phyloP scores from a whole-genome alignment of 92 coral and sea anemone species.

The Parazoanthus darwini region DNA sequence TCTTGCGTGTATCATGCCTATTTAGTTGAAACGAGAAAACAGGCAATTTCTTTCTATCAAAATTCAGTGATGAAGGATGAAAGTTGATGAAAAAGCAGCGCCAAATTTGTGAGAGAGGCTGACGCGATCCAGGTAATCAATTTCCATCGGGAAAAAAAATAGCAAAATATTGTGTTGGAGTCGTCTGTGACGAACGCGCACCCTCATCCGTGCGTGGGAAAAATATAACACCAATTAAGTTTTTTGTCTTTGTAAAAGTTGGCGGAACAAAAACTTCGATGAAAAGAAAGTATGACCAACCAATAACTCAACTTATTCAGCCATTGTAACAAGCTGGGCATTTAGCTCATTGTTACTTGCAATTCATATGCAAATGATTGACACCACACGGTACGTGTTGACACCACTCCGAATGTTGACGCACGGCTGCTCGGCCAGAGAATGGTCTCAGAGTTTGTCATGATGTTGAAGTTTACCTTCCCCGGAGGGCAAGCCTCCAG shows the following conservation, averaged over 20 bases:
- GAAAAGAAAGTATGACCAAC: conserved; percentile 13
- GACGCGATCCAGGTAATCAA: too few species aligned
- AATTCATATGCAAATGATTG: conserved; percentile 22
- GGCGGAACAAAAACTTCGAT: not conserved
- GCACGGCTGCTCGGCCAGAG: not conserved
- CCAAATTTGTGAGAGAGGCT: too few species aligned
- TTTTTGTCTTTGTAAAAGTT: not conserved
- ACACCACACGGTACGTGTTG: not conserved
- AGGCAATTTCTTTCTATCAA: too few species aligned
- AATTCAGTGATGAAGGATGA: too few species aligned
- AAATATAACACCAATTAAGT: too few species aligned
- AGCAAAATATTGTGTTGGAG: too few species aligned
- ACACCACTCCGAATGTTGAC: not conserved
- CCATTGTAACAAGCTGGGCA: not conserved
- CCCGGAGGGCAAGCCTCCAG: not conserved
- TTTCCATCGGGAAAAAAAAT: too few species aligned
- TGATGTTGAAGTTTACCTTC: not conserved
- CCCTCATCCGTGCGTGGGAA: too few species aligned
- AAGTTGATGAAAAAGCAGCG: too few species aligned
- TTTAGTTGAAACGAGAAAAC: too few species aligned
- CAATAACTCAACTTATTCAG: not conserved
- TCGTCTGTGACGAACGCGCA: too few species aligned
- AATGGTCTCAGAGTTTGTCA: not conserved
- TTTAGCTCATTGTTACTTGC: not conserved
- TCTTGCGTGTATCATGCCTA: too few species aligned